Evolutionary conservation across 2,113 vertebrate genomes (phyloP).

Genomic region (Crotalus horridus): DNA sequence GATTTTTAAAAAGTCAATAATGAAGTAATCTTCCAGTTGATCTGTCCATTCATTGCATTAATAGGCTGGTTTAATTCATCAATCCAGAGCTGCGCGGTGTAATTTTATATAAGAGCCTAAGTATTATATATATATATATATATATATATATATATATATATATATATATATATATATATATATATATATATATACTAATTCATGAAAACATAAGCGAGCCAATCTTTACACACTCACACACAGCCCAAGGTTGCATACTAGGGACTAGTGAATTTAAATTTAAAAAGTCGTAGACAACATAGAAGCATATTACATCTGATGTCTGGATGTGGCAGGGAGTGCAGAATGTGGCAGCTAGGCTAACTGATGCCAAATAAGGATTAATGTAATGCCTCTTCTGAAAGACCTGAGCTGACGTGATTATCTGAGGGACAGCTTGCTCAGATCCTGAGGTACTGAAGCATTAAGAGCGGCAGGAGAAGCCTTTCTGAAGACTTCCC

Average conservation of each 20-base stretch:
- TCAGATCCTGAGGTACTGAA: neutral
- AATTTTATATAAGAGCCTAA: no score
- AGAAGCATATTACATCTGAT: no score
- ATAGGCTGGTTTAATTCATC: neutral
- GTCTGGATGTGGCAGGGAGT: neutral
- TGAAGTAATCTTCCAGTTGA: conserved; percentile 10
- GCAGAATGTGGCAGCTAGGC: neutral
- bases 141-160: no score
- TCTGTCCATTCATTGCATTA: neutral
- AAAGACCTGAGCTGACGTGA: neutral
- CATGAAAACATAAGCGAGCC: neutral
- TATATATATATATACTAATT: neutral
- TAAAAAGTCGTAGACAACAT: neutral
- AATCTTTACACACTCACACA: neutral
- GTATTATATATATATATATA: neutral
- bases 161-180: no score
- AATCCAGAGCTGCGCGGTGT: neutral
- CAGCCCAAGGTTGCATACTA: neutral
- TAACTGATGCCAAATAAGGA: neutral
- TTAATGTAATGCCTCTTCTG: neutral
- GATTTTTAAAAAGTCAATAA: conserved; percentile 3
- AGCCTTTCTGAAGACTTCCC: neutral
- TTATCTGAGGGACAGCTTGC: neutral
- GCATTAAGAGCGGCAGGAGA: neutral
- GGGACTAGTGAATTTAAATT: neutral